Evolutionary conservation across 1,140 invertebrate genomes (phyloP).

Genomic region (Drosophila nigromelanica): DNA sequence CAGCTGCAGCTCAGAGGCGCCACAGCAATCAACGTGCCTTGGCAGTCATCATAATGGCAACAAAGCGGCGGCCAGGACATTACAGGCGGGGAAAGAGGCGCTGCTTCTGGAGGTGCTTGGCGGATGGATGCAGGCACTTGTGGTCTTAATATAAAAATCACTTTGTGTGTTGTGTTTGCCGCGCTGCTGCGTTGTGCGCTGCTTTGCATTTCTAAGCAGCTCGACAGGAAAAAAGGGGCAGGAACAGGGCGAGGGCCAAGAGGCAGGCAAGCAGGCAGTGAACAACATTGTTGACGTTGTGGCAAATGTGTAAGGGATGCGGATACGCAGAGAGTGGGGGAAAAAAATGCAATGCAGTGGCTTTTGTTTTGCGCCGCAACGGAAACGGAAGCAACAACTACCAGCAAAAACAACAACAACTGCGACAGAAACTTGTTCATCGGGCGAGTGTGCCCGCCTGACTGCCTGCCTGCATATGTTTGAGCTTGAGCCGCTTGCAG

Average conservation of each 20-base stretch:
- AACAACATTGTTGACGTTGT: slow-evolving; percentile 70
- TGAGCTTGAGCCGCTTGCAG: slow-evolving; percentile 22
- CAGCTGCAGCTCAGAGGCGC: slow-evolving; percentile 43
- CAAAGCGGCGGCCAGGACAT: slow-evolving; percentile 62
- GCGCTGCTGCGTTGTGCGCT: slow-evolving; percentile 52
- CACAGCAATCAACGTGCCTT: slow-evolving; percentile 74
- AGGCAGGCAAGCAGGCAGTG: slow-evolving; percentile 4
- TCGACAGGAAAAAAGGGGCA: slow-evolving; percentile 15
- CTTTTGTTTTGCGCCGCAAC: slow-evolving; percentile 53
- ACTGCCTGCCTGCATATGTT: slow-evolving; percentile 56
- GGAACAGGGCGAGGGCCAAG: background rate
- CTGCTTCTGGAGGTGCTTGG: background rate
- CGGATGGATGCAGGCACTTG: slow-evolving; percentile 61
- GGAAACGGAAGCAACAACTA: slow-evolving; percentile 64
- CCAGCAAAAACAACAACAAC: slow-evolving; percentile 19
- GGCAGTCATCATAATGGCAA: slow-evolving; percentile 78
- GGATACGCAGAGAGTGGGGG: slow-evolving; percentile 8
- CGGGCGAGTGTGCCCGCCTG: slow-evolving; percentile 38
- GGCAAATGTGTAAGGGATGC: slow-evolving; percentile 46
- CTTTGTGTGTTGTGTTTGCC: slow-evolving; percentile 80
- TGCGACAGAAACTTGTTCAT: slow-evolving; percentile 43
- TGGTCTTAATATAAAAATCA: slow-evolving; percentile 83
- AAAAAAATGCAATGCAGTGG: slow-evolving; percentile 45
- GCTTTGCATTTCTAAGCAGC: slow-evolving; percentile 80
- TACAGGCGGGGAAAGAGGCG: background rate